Conservation (phyloP, 2,888 invertebrate species). For the Platycheirus albimanus region DNA sequence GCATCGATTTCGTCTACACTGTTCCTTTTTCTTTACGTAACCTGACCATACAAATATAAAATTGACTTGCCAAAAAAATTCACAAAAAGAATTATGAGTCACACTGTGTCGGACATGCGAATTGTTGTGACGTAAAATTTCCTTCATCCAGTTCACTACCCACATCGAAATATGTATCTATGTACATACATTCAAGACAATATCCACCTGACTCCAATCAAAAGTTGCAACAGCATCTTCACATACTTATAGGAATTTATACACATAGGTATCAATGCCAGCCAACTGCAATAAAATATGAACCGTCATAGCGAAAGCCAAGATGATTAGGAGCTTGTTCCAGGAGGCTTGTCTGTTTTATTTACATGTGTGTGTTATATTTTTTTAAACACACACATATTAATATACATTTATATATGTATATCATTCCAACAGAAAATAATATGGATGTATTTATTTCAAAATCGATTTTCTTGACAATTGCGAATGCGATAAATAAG, state of each 20-base stretch:
- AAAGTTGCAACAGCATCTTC: constrained; percentile 20
- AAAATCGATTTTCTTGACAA: background rate
- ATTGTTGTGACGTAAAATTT: background rate
- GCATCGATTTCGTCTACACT: no score
- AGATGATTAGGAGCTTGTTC: constrained; percentile 28
- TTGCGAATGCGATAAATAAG: no score
- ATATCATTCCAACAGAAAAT: background rate
- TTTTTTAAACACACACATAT: no score
- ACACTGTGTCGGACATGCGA: no score
- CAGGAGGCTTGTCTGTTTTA: constrained; percentile 50
- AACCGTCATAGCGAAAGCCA: background rate
- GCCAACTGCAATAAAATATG: background rate
- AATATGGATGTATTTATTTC: background rate
- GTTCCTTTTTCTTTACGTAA: no score
- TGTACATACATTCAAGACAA: constrained; percentile 14
- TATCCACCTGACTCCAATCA: constrained; percentile 54
- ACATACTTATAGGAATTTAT: background rate
- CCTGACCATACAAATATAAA: no score
- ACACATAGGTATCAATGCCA: no score
- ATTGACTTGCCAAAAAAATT: no score
- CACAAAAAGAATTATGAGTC: no score
- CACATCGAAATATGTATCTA: no score
- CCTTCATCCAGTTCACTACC: background rate
- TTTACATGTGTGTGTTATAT: background rate
- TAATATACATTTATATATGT: background rate